Conservation (phyloP, 2,888 invertebrate species). For the Megamerina dolium region DNA sequence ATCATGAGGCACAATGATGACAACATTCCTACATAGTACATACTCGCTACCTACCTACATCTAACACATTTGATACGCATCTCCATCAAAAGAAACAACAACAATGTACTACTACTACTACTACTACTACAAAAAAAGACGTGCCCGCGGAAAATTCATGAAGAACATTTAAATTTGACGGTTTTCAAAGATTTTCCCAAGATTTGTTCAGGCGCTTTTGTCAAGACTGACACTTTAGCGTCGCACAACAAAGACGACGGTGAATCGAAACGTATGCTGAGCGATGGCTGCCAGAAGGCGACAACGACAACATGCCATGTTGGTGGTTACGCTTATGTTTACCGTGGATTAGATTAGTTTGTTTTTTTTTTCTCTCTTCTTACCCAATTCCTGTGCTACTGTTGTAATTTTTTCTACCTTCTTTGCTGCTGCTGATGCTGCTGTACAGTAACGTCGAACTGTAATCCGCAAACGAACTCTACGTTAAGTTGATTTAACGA, state of each 20-base stretch:
- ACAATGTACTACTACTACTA: too few species aligned
- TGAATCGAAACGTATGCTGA: neutral
- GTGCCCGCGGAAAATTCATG: too few species aligned
- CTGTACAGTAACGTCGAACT: too few species aligned
- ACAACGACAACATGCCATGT: neutral
- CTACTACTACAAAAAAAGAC: too few species aligned
- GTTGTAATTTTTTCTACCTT: neutral
- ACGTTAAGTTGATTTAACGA: conserved; percentile 37
- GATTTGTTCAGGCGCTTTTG: conserved; percentile 41
- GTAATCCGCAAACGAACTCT: conserved; percentile 29
- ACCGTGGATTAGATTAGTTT: conserved; percentile 27
- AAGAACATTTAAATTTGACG: neutral
- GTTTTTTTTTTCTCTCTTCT: neutral
- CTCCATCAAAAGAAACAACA: too few species aligned
- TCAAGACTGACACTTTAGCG: conserved; percentile 37
- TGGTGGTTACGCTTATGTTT: conserved; percentile 18
- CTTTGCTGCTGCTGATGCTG: neutral
- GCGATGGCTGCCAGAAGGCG: neutral
- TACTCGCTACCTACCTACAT: too few species aligned
- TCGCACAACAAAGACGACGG: neutral
- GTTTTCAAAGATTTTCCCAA: conserved; percentile 29
- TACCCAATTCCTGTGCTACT: conserved; percentile 3
- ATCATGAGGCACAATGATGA: too few species aligned
- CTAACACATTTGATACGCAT: too few species aligned
- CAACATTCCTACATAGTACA: too few species aligned